Evolutionary conservation across 2,797 vertebrate genomes (phyloP).

Genomic region (Nannoperca australis): DNA sequence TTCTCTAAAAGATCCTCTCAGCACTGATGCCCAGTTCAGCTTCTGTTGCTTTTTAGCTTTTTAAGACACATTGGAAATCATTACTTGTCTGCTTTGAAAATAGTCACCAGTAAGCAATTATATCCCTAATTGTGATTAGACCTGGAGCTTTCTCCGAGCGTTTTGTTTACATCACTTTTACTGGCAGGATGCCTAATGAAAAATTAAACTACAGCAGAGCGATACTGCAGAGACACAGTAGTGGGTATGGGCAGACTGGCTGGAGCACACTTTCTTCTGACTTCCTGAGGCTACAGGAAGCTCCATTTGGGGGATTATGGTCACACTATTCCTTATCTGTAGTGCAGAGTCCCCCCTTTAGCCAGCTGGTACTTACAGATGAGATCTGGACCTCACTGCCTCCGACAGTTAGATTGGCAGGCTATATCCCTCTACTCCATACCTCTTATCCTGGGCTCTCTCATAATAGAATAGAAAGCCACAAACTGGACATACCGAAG

Average conservation of each 20-base stretch:
- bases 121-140: constrained; percentile 58
- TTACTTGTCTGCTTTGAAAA: constrained; percentile 53
- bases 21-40: constrained; percentile 27
- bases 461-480: constrained; percentile 52
- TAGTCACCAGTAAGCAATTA: constrained; percentile 54
- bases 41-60: constrained; percentile 40
- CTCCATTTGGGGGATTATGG: constrained; percentile 71
- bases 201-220: constrained; percentile 42
- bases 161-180: constrained; percentile 52
- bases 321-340: constrained; percentile 68
- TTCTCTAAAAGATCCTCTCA: constrained; percentile 11
- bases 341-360: constrained; percentile 50
- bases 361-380: constrained; percentile 69
- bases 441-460: constrained; percentile 38
- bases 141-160: constrained; percentile 30
- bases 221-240: neutral
- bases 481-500: constrained; percentile 34
- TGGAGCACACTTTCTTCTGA: constrained; percentile 33
- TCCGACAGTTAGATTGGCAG: constrained; percentile 59
- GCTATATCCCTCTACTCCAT: constrained; percentile 34
- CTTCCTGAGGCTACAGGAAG: constrained; percentile 61
- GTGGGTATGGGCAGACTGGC: constrained; percentile 25
- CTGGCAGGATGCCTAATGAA: constrained; percentile 52
- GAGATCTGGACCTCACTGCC: constrained; percentile 64
- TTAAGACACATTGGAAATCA: constrained; percentile 52